Base-by-base conservation (phyloP, 2,797 vertebrate genomes). In the Taeniopygia guttata region DNA sequence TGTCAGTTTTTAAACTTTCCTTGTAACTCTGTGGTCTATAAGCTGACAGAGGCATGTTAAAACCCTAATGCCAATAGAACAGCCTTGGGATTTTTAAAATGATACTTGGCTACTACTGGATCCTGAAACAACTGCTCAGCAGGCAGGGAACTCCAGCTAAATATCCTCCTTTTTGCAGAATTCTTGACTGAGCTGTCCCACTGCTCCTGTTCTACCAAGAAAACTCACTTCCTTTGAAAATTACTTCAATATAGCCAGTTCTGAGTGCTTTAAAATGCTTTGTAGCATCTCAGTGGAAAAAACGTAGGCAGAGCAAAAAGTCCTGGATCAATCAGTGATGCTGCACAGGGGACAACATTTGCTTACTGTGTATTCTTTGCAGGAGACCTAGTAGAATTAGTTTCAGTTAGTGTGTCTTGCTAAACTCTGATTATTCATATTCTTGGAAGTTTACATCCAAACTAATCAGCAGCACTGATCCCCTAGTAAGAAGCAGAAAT, bases 311-410 rank as follows among this genome's bases (percentile, higher is more conserved):
- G 20, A 93, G 25, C 36, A 76, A 74, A 6, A 82, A 80, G 11
- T 29, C 26, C 43, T 85, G 66, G 30, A 56, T 89, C 25, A 62
- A 26, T 55, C 36, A 83, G 43, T 55, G 45, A n/a, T 66, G 48
- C 56, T 87, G 48, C 19, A 8, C 26, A 87, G 16, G 30, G 32
- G 29, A 86, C 54, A 84, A 32, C 7, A 21, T 87, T 58, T 84
- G 23, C 30, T 92, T 84, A 55, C 48, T 54, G 11, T 34, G 27
- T 79, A 56, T 85, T 87, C 29, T 75, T 89, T 73, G 52, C 25
- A 85, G 73, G 92, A 91, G 66, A 85, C 68, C 51, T 66, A 78
- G 87, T 85, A 70, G 58, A 64, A 87, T 95, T 89, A 78, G 52
- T 87, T 93, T 81, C 1, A 0, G 29, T 68, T 77, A 51, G 21